Conservation (phyloP, 2,888 invertebrate genomes). For the Eurois occulta region DNA sequence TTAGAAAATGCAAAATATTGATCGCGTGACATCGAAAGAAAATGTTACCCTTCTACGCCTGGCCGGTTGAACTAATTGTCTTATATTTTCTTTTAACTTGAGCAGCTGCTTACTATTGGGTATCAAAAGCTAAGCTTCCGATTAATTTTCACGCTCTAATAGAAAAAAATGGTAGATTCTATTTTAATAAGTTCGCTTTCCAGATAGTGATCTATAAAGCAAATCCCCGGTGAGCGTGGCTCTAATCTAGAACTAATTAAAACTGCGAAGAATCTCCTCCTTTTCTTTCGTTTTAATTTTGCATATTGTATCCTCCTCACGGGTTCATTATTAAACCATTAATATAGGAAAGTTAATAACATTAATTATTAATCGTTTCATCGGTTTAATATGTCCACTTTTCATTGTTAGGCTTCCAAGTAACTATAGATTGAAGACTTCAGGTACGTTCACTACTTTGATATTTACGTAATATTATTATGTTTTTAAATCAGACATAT, state of each 20-base stretch:
- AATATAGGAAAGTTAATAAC: not conserved
- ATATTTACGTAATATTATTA: not conserved
- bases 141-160: not conserved
- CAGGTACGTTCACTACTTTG: not conserved
- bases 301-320: conserved; percentile 23
- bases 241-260: conserved; percentile 50
- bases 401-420: not conserved
- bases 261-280: conserved; percentile 15
- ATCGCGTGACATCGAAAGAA: not conserved
- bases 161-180: conserved; percentile 13
- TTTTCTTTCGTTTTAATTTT: conserved; percentile 13
- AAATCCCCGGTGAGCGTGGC: not conserved
- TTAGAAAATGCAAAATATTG: not conserved
- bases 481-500: not conserved
- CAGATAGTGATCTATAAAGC: not conserved
- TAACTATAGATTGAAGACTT: not conserved
- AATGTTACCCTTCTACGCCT: not conserved
- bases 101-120: not conserved
- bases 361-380: not conserved
- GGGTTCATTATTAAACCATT: not conserved
- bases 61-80: not conserved
- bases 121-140: not conserved
- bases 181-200: conserved; percentile 6
- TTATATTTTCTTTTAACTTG: not conserved
- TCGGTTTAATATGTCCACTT: not conserved